Percentiles rank a stretch among this genome's conserved stretches.
Evolutionary conservation across 2,888 invertebrate species (phyloP).

Genomic region (Boloria selene): DNA sequence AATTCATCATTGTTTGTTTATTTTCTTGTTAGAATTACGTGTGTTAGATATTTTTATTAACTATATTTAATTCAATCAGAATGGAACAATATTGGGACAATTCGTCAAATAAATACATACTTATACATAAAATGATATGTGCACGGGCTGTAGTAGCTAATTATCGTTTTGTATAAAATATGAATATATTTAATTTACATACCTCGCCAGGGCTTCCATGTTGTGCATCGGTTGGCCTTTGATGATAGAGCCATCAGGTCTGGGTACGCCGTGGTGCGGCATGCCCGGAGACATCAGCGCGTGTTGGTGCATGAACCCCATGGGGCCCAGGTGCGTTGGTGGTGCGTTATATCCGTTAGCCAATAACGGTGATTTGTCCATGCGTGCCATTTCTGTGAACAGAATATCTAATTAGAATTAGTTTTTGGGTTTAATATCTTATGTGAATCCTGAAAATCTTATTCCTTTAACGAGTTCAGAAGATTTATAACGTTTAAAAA

Average conservation of each 20-base stretch:
- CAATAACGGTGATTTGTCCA: conserved; percentile 95
- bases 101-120: no score
- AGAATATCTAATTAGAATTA: conserved; percentile 35
- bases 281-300: conserved; percentile 95
- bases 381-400: conserved; percentile 89
- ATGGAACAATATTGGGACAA: no score
- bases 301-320: conserved; percentile 97
- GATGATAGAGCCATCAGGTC: conserved; percentile 91
- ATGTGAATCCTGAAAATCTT: background rate
- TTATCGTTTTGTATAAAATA: no score
- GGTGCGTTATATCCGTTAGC: conserved; percentile 98
- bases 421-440: conserved; percentile 8
- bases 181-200: conserved; percentile 38
- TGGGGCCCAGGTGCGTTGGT: conserved; percentile 94
- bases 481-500: background rate
- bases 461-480: background rate
- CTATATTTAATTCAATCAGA: no score
- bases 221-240: conserved; percentile 93
- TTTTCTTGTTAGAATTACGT: background rate
- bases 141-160: no score
- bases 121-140: no score
- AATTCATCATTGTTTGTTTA: conserved; percentile 25
- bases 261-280: conserved; percentile 90
- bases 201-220: conserved; percentile 96
- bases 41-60: background rate